phyloP scores from a whole-genome alignment of 2,797 vertebrate species.

The Danio jaintianensis region DNA sequence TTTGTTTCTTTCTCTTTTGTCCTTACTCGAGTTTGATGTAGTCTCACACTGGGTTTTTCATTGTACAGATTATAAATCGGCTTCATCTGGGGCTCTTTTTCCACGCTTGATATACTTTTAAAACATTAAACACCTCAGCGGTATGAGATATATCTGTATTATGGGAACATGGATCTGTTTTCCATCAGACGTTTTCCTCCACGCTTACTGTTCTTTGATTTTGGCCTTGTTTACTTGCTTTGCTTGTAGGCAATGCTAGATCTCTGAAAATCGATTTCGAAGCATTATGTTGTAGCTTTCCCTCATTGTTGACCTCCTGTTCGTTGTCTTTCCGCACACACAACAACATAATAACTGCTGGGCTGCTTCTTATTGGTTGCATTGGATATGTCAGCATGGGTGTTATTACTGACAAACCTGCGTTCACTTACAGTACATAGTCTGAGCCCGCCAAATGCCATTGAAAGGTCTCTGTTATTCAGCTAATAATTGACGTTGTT shows the following conservation, averaged over 20 bases:
- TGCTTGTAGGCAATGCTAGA: slow-evolving; percentile 22
- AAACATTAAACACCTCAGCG: slow-evolving; percentile 35
- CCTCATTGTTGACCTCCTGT: slow-evolving; percentile 40
- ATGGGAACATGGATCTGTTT: slow-evolving; percentile 25
- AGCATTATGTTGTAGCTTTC: slow-evolving; percentile 39
- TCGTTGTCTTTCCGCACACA: slow-evolving; percentile 37
- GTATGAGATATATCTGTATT: background rate
- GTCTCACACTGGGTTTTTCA: slow-evolving; percentile 16
- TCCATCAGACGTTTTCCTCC: slow-evolving; percentile 32
- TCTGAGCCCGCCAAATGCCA: slow-evolving; percentile 42
- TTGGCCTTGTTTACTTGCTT: slow-evolving; percentile 35
- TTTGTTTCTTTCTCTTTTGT: background rate
- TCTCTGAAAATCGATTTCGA: slow-evolving; percentile 50
- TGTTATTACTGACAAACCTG: slow-evolving; percentile 36
- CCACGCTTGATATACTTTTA: slow-evolving; percentile 32
- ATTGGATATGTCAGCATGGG: slow-evolving; percentile 20
- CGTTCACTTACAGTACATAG: slow-evolving; percentile 31
- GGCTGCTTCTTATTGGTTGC: slow-evolving; percentile 40
- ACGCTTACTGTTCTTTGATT: slow-evolving; percentile 39
- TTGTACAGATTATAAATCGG: background rate
- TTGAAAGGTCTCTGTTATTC: slow-evolving; percentile 36
- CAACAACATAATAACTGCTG: slow-evolving; percentile 38
- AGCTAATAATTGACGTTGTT: slow-evolving; percentile 25
- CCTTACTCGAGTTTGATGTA: background rate
- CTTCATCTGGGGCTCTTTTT: slow-evolving; percentile 21